These are phyloP conservation scores for Vipera ursinii DNA, from an alignment of 2,797 vertebrate species.

Conservation along the genomic window DNA sequence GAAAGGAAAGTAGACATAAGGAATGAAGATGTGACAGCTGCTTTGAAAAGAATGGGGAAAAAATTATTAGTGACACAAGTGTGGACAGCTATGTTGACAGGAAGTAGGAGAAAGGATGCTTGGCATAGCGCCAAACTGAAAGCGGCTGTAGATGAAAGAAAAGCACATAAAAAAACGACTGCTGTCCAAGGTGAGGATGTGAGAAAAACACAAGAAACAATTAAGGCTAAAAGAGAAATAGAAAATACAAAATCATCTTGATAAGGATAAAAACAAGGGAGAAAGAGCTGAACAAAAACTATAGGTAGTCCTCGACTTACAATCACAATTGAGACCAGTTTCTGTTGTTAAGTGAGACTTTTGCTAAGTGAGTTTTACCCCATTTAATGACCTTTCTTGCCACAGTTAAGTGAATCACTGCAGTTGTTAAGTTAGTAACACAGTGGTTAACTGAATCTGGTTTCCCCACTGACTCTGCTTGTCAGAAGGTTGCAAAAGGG, in stretches of 20 bases:
- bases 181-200: neutral
- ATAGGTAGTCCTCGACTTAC: neutral
- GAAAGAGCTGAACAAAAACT: neutral
- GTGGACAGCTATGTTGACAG: neutral
- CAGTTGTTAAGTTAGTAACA: neutral
- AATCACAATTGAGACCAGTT: neutral
- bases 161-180: neutral
- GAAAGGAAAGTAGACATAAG: neutral
- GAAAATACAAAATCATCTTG: neutral
- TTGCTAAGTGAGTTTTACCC: neutral
- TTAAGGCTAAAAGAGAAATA: neutral
- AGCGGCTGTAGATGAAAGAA: neutral
- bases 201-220: neutral
- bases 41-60: neutral
- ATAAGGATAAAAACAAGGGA: neutral
- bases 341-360: neutral
- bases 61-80: neutral
- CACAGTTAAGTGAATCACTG: neutral
- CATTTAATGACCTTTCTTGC: neutral
- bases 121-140: neutral
- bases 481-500: neutral
- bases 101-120: neutral
- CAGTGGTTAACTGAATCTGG: neutral
- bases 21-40: neutral
- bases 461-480: neutral